Conservation (phyloP, 64 coral and sea anemone species). For the Dendronephthya gigantea region DNA sequence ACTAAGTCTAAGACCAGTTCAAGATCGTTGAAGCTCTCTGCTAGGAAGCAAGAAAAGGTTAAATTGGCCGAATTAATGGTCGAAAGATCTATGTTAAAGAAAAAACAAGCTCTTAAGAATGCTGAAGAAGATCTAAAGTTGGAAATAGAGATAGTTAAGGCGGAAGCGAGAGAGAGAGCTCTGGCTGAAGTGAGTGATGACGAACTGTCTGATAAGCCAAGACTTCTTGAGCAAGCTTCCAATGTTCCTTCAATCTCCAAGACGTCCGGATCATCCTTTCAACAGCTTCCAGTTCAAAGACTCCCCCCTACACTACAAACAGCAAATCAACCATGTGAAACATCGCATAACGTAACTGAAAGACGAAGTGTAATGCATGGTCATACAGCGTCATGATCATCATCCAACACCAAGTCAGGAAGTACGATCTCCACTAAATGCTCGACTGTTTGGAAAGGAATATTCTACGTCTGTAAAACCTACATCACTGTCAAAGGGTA, state of each 20-base stretch:
- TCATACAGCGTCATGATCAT: not conserved
- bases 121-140: not conserved
- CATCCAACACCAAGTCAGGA: too few relatives aligned
- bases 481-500: too few relatives aligned
- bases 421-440: too few relatives aligned
- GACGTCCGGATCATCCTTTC: not conserved
- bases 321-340: not conserved
- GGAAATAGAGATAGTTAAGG: constrained; percentile 33
- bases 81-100: constrained; percentile 46
- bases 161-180: constrained; percentile 32
- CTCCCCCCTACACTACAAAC: not conserved
- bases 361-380: not conserved
- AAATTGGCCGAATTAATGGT: constrained; percentile 41
- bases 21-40: constrained; percentile 14
- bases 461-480: too few relatives aligned
- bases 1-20: not conserved
- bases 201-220: not conserved
- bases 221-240: not conserved
- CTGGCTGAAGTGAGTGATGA: constrained; percentile 8
- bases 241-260: too few relatives aligned
- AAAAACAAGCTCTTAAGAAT: constrained; percentile 31
- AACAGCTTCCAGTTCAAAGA: not conserved
- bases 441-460: too few relatives aligned
- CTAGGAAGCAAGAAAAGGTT: constrained; percentile 26
- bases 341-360: not conserved